Percentiles rank a stretch among this genome's conserved stretches.
phyloP scores from a whole-genome alignment of 2,888 invertebrate genomes.

The Macaria notata region DNA sequence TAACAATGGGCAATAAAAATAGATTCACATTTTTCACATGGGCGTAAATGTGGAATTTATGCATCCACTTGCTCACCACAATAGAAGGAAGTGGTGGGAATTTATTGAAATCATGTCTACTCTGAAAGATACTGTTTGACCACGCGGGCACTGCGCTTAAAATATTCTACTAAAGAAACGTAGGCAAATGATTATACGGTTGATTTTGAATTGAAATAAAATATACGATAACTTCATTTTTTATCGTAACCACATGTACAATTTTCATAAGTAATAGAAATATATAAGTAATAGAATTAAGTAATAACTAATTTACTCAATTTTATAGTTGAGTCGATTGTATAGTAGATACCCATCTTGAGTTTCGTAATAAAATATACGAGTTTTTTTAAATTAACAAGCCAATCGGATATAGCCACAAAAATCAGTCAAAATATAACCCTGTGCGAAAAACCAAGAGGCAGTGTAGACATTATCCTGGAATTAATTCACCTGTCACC shows the following conservation, averaged over 20 bases:
- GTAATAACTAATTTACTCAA: too few relatives aligned
- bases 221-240: slow-evolving; percentile 10
- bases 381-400: too few relatives aligned
- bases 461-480: too few relatives aligned
- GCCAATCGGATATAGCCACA: too few relatives aligned
- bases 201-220: neutral
- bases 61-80: slow-evolving; percentile 49
- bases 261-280: too few relatives aligned
- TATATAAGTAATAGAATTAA: too few relatives aligned
- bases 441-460: too few relatives aligned
- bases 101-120: slow-evolving; percentile 56
- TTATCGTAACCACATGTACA: too few relatives aligned
- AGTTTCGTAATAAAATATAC: too few relatives aligned
- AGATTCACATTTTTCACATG: slow-evolving; percentile 44
- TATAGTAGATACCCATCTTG: too few relatives aligned
- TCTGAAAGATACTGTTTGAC: slow-evolving; percentile 31
- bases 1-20: slow-evolving; percentile 36
- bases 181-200: neutral
- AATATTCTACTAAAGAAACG: slow-evolving; percentile 2
- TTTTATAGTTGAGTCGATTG: too few relatives aligned
- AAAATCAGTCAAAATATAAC: too few relatives aligned
- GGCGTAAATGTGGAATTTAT: slow-evolving; percentile 49
- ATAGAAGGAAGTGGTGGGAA: slow-evolving; percentile 54
- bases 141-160: slow-evolving; percentile 34
- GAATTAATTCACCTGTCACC: neutral